Base-by-base conservation (phyloP, 1,140 invertebrate species). In the Drosophila repletoides region DNA sequence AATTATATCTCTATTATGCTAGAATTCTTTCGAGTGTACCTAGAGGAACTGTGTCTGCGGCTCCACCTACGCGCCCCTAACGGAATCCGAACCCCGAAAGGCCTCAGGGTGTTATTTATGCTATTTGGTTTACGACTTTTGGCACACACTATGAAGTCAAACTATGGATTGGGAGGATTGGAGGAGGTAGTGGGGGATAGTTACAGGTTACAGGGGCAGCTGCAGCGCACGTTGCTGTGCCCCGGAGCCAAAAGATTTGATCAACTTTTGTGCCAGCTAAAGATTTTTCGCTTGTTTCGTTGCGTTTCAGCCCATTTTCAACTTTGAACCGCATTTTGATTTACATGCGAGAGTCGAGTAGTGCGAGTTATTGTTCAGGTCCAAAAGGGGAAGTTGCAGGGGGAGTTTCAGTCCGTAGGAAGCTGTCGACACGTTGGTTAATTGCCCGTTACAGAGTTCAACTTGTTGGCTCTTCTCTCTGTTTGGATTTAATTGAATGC, bases 251-350 rank as follows among this genome's bases (percentile, higher is more conserved):
- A 15, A 74, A 79, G 76, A 79, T 79, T 79, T 79, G 76, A 79
- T 79, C 76, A 79, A 80, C 76, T 80, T 79, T 79, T 56, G 58
- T 74, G 70, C 65, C 38, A 61, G 49, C 52, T 55, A 66, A 80
- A 65, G 76, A 79, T 79, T 79, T 79, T 75, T 75, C 69, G 48
- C 45, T 22, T 55, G 64, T 69, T 52, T 34, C 24, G 48, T 46
- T 61, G 72, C 51, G 51, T 51, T 51, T 45, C 72, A 48, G 71
- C 59, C 53, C 59, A 65, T 71, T 79, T 80, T 79, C 59, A 80
- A 79, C 76, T 79, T 80, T 79, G 76, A 79, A 79, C 76, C 74
- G 51, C 76, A 56, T 65, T 80, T 58, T 80, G 76, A 79, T 79
- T 80, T 79, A 79, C 75, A 79, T 80, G 70, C 76, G 9, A 56